Conservation (phyloP, 2,113 vertebrate species). For the Coreoperca whiteheadi region DNA sequence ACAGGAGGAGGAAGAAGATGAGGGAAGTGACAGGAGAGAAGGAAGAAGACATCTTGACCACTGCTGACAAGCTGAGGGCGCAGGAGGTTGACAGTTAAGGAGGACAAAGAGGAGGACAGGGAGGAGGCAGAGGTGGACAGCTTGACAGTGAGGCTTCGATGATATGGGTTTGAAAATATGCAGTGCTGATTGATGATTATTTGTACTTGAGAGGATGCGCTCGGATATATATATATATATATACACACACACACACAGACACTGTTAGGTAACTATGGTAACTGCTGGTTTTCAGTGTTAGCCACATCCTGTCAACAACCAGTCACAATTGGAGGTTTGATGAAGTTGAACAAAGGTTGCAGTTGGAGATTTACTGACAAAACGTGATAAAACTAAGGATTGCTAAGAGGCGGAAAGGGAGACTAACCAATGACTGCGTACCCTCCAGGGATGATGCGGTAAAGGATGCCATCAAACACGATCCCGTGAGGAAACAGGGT, state of each 20-base stretch:
- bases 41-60: slow-evolving; percentile 34
- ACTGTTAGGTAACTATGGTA: neutral
- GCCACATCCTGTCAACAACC: neutral
- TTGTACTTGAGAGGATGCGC: neutral
- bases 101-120: slow-evolving; percentile 5
- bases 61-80: slow-evolving; percentile 4
- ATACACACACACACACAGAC: no score
- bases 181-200: neutral
- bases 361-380: neutral
- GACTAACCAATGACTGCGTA: slow-evolving; percentile 97
- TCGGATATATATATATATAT: neutral
- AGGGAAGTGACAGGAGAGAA: slow-evolving; percentile 45
- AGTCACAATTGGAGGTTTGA: neutral
- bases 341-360: neutral
- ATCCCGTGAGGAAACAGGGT: slow-evolving; percentile 93
- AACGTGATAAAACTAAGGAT: neutral
- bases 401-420: neutral
- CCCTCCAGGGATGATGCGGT: slow-evolving; percentile 95
- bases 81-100: slow-evolving; percentile 33
- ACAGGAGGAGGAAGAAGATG: slow-evolving; percentile 17
- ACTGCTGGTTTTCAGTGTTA: neutral
- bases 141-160: neutral
- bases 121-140: slow-evolving; percentile 4
- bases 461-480: slow-evolving; percentile 92
- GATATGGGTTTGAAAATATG: neutral